Evolutionary conservation across 2,888 invertebrate genomes (phyloP).

Genomic region (Polydrusus cervinus): DNA sequence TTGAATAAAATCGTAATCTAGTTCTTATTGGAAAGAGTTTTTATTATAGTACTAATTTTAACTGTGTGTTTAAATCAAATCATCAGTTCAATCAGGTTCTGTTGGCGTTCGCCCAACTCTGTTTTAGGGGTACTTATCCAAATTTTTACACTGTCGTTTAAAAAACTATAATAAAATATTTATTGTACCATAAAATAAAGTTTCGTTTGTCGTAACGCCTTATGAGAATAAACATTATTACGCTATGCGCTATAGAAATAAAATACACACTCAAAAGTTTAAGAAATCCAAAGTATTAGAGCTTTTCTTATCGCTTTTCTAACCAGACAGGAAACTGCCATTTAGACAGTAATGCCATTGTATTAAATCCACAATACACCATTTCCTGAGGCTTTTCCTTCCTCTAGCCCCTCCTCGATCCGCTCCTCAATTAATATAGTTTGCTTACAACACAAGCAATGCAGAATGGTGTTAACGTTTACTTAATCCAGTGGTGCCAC

Average conservation of each 20-base stretch:
- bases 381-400: slow-evolving; percentile 24
- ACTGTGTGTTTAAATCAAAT: no score
- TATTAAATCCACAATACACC: slow-evolving; percentile 31
- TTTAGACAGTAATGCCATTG: slow-evolving; percentile 30
- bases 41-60: no score
- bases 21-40: no score
- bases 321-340: not conserved
- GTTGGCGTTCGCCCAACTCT: no score
- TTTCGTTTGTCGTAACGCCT: no score
- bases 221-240: no score
- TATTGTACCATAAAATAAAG: no score
- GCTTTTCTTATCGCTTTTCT: slow-evolving; percentile 6
- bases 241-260: no score
- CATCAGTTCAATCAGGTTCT: no score
- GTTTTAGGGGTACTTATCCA: no score
- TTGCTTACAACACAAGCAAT: slow-evolving; percentile 37
- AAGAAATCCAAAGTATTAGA: not conserved
- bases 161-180: no score
- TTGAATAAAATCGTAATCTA: not conserved
- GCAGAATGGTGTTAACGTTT: slow-evolving; percentile 13
- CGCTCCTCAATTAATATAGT: slow-evolving; percentile 38
- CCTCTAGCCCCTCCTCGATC: not conserved
- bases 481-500: slow-evolving; percentile 7
- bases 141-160: no score
- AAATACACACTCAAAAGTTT: not conserved